Base-by-base conservation (phyloP, 1,140 invertebrate genomes). In the Brachionus sp. region DNA sequence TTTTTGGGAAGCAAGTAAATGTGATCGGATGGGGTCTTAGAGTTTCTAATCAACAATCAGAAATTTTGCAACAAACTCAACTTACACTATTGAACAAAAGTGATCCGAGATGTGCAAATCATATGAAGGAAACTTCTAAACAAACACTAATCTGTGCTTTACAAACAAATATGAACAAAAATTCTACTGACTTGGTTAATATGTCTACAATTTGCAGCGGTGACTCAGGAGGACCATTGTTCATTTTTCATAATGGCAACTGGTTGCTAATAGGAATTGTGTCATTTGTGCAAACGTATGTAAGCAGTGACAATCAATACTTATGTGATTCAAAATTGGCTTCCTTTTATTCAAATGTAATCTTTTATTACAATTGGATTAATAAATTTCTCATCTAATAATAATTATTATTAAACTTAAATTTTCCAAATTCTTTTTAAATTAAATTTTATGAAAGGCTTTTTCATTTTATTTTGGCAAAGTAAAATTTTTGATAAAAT, bases 171-270 rank as follows among this genome's bases (percentile, higher is more conserved):
- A 9, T 29, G 3, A 37, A 7, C 9, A 29, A 13, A 44, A 70
- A 70, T 70, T 10, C 16, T n/a, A 50, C 7, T 37, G 42, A 53
- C n/a, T 6, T 5, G 3, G 50, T 2, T 9, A 33, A 33, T 9
- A n/a, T 57, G 29, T 42, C 77, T 10, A 66, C 50, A 2, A 64
- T 80, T 80, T 80, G 77, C n/a, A 80, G 50, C 35, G 77, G 77
- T 39, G 77, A 80, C 29, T 80, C 77, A 1, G 77, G 77, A 29
- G 77, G 77, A 3, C 77, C 77, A 10, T 35, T 80, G 42, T 57
- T 80, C 42, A 23, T 64, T 10, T 57, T 39, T 33, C n/a, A 23
- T 42, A 25, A 80, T 7, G 35, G 19, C 5, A 66, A 66, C 29
- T 80, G 77, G 77, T 12, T 66, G 3, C 39, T 80, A 25, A 23